Base-by-base conservation (phyloP, 2,113 vertebrate species). In the Saguinus imperator region DNA sequence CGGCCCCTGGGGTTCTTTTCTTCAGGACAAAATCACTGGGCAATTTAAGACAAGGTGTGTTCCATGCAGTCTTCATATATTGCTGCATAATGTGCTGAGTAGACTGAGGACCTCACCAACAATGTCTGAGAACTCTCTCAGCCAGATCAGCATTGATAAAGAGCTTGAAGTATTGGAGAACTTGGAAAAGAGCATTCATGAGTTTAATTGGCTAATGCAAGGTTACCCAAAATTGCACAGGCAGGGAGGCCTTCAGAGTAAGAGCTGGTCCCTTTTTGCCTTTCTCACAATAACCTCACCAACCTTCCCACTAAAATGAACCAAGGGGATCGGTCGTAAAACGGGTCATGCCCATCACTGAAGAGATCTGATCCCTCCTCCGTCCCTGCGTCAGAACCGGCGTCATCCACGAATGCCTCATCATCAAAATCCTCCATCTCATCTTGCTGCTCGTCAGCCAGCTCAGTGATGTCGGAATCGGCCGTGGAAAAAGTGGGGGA, bases 291-390 rank as follows among this genome's bases (percentile, higher is more conserved):
- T 94, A 98, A 98, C 98, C 99, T 99, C 99, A 99, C 99, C 99
- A 99, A 99, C 99, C 99, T 99, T 99, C 99, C 99, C 99, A 99
- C 99, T 99, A 99, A 99, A 99, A 99, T 99, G 99, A 99, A 99
- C 99, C 99, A 99, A 98, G 99, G 99, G 99, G 99, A 99, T 97
- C 99, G 99, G 99, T 99, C 99, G 96, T 99, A 99, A 99, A 99
- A 99, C 89, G 99, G 99, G 98, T 99, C 99, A 96, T 99, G 99
- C 98, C 99, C 99, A 64, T 99, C 99, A 97, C 99, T 99, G 99
- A 99, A 99, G 99, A 99, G 99, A 96, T 99, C 99, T 9, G 99
- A 99, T 98, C 99, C 99, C 98, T 99, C 99, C 98, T 99, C 99
- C 3, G 99, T 99, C 97, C 99, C 99, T n/a, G 99, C 99, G 94